Evolutionary conservation across 2,113 vertebrate species (phyloP), one percentile per base, ranked within the genome.

Genomic region (Neoarius graeffei): DNA sequence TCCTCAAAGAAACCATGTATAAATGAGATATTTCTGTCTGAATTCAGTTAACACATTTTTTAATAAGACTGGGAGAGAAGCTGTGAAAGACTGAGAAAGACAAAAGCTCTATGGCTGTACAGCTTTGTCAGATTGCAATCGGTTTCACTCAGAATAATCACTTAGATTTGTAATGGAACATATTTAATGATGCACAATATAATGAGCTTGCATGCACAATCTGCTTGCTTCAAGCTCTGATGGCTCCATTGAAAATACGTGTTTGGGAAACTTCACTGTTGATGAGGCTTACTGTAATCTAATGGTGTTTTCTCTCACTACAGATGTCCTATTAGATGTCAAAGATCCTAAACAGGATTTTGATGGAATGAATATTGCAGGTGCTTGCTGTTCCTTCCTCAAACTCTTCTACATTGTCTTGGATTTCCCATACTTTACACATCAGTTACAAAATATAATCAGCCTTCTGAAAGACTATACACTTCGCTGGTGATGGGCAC

Each of bases 401-500:
- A 42, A 48, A 83, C 81, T 84, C 71, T 74, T 25, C 54, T 81
- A 62, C 77, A 73, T 57, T 67, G 69, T 92, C 91, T 91, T 69
- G 79, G 91, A 64, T 90, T 88, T 87, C 82, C 91, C 81, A 56
- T 91, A 92, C 87, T 92, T 93, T 88, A 92, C 82, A 91, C 84
- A 85, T 93, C 94, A 94, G 93, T 86, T 91, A 91, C 90, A 94
- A 94, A 94, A 91, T 81, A 91, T 92, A 91, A 91, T 91, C 92
- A 92, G 90, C 93, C 95, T 92, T 92, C 81, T 95, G 91, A 93
- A 94, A 94, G 91, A 95, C 91, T 89, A 64, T 20, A 93, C 94
- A 74, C 95, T 96, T 96, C 91, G 95, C 92, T 88, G 94, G 93
- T 93, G 96, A 96, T 96, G 93, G 94, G 94, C 92, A 91, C 93